Conservation (phyloP, 2,113 vertebrate species). For the Odocoileus hemionus region DNA sequence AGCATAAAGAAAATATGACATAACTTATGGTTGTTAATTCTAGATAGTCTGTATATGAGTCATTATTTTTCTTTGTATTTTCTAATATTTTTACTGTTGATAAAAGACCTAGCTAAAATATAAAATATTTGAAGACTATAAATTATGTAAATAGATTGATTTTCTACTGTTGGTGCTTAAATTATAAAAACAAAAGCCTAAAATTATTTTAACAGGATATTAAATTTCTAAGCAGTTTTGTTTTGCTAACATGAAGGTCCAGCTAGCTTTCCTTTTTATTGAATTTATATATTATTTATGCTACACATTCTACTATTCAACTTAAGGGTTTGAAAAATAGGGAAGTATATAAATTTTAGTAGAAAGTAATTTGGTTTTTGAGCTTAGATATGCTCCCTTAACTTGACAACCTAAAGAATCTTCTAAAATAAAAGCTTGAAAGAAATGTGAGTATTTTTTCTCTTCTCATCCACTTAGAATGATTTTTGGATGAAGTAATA, state of each 20-base stretch:
- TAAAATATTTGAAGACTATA: background rate
- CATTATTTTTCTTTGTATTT: background rate
- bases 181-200: background rate
- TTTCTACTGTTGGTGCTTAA: background rate
- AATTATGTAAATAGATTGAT: background rate
- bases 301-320: background rate
- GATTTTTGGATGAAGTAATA: background rate
- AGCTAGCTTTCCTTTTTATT: background rate
- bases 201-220: slow-evolving; percentile 2
- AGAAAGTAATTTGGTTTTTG: background rate
- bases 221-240: background rate
- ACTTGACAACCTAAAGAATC: background rate
- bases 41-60: background rate
- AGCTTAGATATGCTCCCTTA: background rate
- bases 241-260: background rate
- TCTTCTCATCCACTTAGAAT: background rate
- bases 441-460: background rate
- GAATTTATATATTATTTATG: background rate
- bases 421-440: background rate
- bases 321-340: background rate
- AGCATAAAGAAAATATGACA: background rate
- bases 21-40: background rate
- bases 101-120: background rate
- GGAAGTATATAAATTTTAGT: background rate
- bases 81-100: background rate